These are phyloP conservation scores for Dynastes maya DNA, from an alignment of 2,888 invertebrate genomes.

Conservation along the genomic window DNA sequence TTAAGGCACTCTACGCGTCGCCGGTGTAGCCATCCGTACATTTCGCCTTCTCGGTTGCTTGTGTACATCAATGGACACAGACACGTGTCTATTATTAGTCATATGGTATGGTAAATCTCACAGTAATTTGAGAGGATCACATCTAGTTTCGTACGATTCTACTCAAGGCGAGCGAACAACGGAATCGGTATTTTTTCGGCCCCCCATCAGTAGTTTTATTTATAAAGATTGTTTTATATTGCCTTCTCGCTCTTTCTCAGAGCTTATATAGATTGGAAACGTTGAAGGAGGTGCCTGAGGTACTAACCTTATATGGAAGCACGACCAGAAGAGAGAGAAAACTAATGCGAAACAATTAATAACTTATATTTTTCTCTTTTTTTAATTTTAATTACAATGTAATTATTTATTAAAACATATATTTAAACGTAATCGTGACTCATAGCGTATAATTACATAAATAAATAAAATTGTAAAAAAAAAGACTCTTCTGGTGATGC, in stretches of 20 bases:
- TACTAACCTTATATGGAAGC: constrained; percentile 39
- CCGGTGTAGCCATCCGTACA: constrained; percentile 6
- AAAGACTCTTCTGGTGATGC: constrained; percentile 46
- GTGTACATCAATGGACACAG: constrained; percentile 45
- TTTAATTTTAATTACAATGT: constrained; percentile 37
- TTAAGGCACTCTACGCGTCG: constrained; percentile 41
- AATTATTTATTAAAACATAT: constrained; percentile 40
- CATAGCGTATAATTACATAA: constrained; percentile 42
- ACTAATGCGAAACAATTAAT: constrained; percentile 39
- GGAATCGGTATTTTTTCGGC: constrained; percentile 8
- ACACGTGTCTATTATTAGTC: constrained; percentile 46
- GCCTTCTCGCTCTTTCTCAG: constrained; percentile 8
- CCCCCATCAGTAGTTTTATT: constrained; percentile 36
- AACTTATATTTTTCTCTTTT: constrained; percentile 45
- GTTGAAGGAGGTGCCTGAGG: constrained; percentile 9
- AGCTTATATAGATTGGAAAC: not conserved
- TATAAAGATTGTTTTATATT: constrained; percentile 29
- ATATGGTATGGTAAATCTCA: constrained; percentile 31
- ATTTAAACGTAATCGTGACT: constrained; percentile 34
- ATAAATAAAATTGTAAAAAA: constrained; percentile 41
- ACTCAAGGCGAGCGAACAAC: constrained; percentile 26
- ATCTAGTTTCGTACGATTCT: constrained; percentile 25
- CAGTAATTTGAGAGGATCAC: constrained; percentile 39
- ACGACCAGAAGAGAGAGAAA: constrained; percentile 41
- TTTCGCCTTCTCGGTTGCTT: constrained; percentile 33